Conservation (phyloP, 1,140 invertebrate genomes). For the honey bee (Apis mellifera) region DNA sequence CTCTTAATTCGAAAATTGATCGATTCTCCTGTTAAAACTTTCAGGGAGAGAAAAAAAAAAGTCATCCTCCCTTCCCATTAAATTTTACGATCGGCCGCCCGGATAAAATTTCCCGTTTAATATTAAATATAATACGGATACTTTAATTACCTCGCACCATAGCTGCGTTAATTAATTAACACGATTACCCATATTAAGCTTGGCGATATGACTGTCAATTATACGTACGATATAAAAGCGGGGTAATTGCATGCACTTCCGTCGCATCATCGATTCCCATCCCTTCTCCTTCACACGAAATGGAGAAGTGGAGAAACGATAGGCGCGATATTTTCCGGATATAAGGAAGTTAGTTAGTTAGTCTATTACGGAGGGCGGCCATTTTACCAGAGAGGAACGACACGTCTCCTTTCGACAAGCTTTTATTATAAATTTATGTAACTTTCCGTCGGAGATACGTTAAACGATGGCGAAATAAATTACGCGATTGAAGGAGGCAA, state of each 20-base stretch:
- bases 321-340: neutral
- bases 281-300: too few relatives aligned
- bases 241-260: neutral
- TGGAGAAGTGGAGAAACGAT: too few relatives aligned
- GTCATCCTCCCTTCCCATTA: neutral
- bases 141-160: neutral
- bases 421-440: neutral
- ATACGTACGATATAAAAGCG: neutral
- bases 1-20: slow-evolving; percentile 24
- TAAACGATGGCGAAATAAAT: neutral
- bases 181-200: neutral
- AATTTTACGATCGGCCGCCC: neutral
- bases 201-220: neutral
- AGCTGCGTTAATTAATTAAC: neutral
- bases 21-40: neutral
- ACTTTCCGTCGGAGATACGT: neutral
- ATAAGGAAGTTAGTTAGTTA: neutral
- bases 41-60: neutral
- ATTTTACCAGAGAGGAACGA: neutral
- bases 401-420: neutral
- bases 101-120: neutral
- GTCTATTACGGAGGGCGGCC: neutral
- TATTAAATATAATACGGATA: slow-evolving; percentile 1
- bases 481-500: neutral
- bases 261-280: neutral